phyloP scores from a whole-genome alignment of 2,797 vertebrate genomes.

The Steatocranus sp. region DNA sequence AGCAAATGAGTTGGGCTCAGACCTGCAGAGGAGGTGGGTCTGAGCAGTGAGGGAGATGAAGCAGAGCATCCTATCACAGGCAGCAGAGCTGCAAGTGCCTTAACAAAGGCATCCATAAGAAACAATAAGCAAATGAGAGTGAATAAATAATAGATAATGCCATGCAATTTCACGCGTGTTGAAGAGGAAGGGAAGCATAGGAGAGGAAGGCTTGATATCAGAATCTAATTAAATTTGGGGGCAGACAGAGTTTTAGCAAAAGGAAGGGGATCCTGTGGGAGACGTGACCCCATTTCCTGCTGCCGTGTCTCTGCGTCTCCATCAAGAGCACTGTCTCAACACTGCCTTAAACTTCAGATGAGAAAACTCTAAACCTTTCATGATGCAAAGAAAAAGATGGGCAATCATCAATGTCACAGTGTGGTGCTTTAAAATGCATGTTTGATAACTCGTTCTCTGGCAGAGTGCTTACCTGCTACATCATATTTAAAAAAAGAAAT shows the following conservation, averaged over 20 bases:
- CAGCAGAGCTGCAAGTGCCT: constrained; percentile 50
- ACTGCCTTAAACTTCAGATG: constrained; percentile 25
- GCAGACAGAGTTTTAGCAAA: constrained; percentile 69
- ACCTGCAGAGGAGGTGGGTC: constrained; percentile 75
- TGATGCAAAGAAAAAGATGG: constrained; percentile 8
- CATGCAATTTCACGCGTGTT: constrained; percentile 72
- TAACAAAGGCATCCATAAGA: constrained; percentile 67
- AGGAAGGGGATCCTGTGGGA: constrained; percentile 63
- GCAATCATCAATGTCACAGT: constrained; percentile 12
- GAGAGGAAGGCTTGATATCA: constrained; percentile 64
- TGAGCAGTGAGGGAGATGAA: constrained; percentile 42
- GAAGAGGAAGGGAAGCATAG: constrained; percentile 67
- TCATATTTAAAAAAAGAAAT: background rate
- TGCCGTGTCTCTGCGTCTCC: constrained; percentile 45
- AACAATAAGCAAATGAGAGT: constrained; percentile 72
- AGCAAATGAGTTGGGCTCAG: constrained; percentile 73
- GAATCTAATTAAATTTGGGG: constrained; percentile 78
- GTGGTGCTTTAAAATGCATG: background rate
- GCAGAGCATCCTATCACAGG: constrained; percentile 57
- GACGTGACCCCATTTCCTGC: constrained; percentile 67
- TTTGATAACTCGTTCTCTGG: background rate
- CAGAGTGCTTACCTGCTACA: background rate
- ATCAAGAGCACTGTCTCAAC: constrained; percentile 42
- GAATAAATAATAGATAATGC: constrained; percentile 77
- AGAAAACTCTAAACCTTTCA: constrained; percentile 25